Conservation (phyloP, 2,888 invertebrate genomes). For the Bruchidius siliquastri region DNA sequence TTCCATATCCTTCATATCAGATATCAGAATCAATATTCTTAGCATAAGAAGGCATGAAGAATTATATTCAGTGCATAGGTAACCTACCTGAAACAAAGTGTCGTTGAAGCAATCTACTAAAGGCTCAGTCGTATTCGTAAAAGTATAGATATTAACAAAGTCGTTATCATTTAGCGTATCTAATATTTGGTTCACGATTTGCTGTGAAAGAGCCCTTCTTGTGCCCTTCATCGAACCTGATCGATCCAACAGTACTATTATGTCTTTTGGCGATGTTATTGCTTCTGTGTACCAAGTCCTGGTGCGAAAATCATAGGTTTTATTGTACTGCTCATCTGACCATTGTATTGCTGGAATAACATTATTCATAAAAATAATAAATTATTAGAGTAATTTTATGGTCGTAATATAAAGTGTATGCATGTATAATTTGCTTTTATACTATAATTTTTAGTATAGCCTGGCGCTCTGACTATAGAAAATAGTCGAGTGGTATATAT, state of each 20-base stretch:
- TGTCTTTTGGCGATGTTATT: conserved; percentile 94
- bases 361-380: not conserved
- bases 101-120: conserved; percentile 87
- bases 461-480: no score
- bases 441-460: no score
- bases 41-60: no score
- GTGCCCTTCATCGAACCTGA: conserved; percentile 63
- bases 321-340: conserved; percentile 47
- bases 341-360: conserved; percentile 62
- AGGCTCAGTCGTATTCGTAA: conserved; percentile 72
- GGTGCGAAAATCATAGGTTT: conserved; percentile 91
- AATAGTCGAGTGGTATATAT: no score
- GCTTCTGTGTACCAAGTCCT: conserved; percentile 97
- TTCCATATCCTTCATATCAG: no score
- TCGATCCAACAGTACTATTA: conserved; percentile 63
- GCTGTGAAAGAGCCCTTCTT: conserved; percentile 79
- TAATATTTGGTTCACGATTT: conserved; percentile 80
- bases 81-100: conserved; percentile 64
- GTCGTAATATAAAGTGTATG: no score
- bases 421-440: no score
- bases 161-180: conserved; percentile 97
- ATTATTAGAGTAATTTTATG: no score
- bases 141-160: conserved; percentile 93
- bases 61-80: not conserved
- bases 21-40: no score